Evolutionary conservation across 2,888 invertebrate species (phyloP).

Genomic region (Drosophila neutralis): DNA sequence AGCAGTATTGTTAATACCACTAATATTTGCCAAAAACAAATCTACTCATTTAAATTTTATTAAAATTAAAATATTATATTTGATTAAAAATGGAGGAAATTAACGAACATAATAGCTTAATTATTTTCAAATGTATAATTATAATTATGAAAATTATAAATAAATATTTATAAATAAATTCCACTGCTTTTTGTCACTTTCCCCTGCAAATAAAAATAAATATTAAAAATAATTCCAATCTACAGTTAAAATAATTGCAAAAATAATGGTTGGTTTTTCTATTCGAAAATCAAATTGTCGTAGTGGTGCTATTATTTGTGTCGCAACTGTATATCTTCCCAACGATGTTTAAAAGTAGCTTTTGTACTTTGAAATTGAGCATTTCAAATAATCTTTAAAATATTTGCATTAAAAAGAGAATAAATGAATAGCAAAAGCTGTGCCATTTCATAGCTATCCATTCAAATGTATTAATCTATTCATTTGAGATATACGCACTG

Average conservation of each 20-base stretch:
- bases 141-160: neutral
- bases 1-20: neutral
- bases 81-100: neutral
- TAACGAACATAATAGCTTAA: neutral
- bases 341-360: neutral
- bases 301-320: neutral
- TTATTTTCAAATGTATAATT: neutral
- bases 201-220: neutral
- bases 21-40: neutral
- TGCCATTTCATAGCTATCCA: neutral
- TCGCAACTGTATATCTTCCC: neutral
- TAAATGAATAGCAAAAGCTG: neutral
- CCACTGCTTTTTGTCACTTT: neutral
- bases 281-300: neutral
- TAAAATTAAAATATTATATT: neutral
- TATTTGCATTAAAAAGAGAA: neutral
- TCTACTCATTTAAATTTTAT: neutral
- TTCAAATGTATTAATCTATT: neutral
- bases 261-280: neutral
- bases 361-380: neutral
- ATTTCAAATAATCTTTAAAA: neutral
- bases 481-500: neutral
- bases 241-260: no score
- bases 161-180: neutral
- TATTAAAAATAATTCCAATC: neutral